Base-by-base conservation (phyloP, 2,113 vertebrate species). In the Takifugu flavidus region DNA sequence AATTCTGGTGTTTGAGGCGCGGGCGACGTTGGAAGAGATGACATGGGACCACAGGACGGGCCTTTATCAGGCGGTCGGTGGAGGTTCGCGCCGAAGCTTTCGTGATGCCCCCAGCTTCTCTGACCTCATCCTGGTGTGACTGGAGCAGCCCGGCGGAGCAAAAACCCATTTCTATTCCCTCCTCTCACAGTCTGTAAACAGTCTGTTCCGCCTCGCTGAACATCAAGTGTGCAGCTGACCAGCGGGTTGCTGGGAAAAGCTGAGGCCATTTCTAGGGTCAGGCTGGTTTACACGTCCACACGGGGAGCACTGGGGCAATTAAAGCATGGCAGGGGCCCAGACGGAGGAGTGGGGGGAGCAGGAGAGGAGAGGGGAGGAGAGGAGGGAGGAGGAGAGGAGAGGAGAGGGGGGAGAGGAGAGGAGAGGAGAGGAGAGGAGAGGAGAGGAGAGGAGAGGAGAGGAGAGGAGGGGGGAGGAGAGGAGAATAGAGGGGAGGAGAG, bases 211-310 rank as follows among this genome's bases (percentile, higher is more conserved):
- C 68, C 13, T 56, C 77, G 54, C 51, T 54, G 75, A 58, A 61
- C 70, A 50, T 54, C 13, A 1, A 51, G 64, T 27, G 69, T 67
- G 70, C 65, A 66, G 68, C 51, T 72, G 45, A 72, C 74, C 75
- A 50, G 71, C 29, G 4, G 13, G 67, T 67, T 25, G 66, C 53
- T 63, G 69, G 2, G 83, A 61, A 70, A 80, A 14, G 78, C 49
- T 74, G 72, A 76, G 73, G 54, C 74, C 82, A 65, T 73, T 83
- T 81, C 77, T 75, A 61, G 79, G 79, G 81, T 87, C 77, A 74
- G 75, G 54, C 49, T 46, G 65, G 47, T 70, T 70, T 59, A 64
- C 55, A 13, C 59, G 71, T 78, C 70, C 76, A 78, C 72, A 62
- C 61, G 15, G 20, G 70, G 55, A 68, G 54, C 56, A 31, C 72